Evolutionary conservation across 2,888 invertebrate genomes (phyloP).

Genomic region (Trilocha varians): DNA sequence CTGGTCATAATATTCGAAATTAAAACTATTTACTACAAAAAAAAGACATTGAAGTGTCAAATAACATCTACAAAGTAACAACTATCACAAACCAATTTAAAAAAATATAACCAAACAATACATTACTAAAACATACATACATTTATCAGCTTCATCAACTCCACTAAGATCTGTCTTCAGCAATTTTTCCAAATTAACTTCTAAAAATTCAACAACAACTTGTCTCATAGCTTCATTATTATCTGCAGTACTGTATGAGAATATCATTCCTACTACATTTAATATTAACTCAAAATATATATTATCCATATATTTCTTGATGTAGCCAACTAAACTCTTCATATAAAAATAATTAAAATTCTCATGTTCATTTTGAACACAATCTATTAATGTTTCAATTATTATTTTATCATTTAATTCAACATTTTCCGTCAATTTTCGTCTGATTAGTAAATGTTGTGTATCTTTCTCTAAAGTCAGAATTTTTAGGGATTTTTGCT

Average conservation of each 20-base stretch:
- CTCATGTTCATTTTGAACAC: constrained; percentile 36
- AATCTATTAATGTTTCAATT: constrained; percentile 28
- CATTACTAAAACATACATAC: constrained; percentile 30
- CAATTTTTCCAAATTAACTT: constrained; percentile 23
- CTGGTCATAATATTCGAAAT: no score
- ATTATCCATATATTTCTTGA: constrained; percentile 21
- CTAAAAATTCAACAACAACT: constrained; percentile 37
- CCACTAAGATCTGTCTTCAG: constrained; percentile 13
- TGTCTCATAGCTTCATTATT: constrained; percentile 30
- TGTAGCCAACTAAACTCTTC: constrained; percentile 32
- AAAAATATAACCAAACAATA: no score
- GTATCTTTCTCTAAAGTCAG: constrained; percentile 34
- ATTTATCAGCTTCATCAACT: constrained; percentile 24
- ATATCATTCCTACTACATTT: constrained; percentile 31
- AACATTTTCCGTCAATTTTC: constrained; percentile 12
- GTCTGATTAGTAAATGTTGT: constrained; percentile 26
- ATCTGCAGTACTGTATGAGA: constrained; percentile 37
- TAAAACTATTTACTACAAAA: no score
- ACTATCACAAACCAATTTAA: no score
- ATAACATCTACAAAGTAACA: no score
- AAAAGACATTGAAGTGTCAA: no score
- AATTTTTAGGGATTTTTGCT: constrained; percentile 41
- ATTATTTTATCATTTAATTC: constrained; percentile 21
- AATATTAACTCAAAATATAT: constrained; percentile 17
- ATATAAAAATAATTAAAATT: constrained; percentile 46